Base-by-base conservation (phyloP, 2,888 invertebrate genomes). In the Endomychus coccineus region DNA sequence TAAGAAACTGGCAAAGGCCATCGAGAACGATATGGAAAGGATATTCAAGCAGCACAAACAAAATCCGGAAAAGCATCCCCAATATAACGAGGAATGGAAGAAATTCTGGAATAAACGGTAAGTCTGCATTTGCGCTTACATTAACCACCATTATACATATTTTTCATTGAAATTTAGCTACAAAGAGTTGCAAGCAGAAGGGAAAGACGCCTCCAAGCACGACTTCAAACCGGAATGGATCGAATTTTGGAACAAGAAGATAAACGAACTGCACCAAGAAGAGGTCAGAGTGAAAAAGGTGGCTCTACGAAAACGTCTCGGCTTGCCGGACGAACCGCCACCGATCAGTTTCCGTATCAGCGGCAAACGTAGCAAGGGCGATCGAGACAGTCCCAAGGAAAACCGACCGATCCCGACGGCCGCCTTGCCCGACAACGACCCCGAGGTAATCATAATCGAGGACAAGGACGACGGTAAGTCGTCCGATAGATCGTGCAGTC, bases 161-260 rank as follows among this genome's bases (percentile, higher is more conserved):
- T n/a, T n/a, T n/a, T n/a, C n/a, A n/a, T 22, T 16, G 2, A 31
- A 16, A 4, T 19, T 14, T 7, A 56, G 55, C 6, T 59, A 59
- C 35, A 58, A 59, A 37, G 58, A 59, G 36, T 45, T 59, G 21
- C 58, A 59, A 41, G 36, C 44, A 1, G 49, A 52, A 42, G 56
- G 56, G 3, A 78, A 78, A 59, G 86, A 90, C 59, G 80, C 85
- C 0, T 72, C 79, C 17, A 80, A 79, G 45, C 78, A 88, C 57
- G 88, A 90, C 56, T 90, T 86, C 59, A 88, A 88, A 50, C 84
- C 87, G 1, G 90, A 90, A 54, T 90, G 90, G 90, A 87, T 88
- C 34, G 67, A 75, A 32, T 88, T 77, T 61, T 90, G 90, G 90
- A 85, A 84, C 51, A 75, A 75, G 40, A 74, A 85, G 7, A 84